Base-by-base conservation (phyloP, 2,113 vertebrate genomes). In the Silurus meridionalis region DNA sequence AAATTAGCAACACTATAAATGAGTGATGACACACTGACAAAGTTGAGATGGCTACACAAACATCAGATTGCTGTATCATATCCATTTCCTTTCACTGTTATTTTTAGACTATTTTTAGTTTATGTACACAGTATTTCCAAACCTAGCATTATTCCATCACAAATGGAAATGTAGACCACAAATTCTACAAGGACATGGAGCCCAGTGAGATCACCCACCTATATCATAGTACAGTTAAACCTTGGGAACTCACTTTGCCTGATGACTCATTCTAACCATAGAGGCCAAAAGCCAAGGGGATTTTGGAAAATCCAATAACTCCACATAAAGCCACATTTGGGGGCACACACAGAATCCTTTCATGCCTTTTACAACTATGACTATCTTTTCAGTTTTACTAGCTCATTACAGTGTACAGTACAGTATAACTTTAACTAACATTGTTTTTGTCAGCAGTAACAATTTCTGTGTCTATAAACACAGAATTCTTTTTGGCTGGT, bases 131-230 rank as follows among this genome's bases (percentile, higher is more conserved):
- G 19, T 77, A 52, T 37, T 87, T 78, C 80, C 71, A 83, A 75
- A 79, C 48, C 52, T 72, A 48, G 14, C 57, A 78, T 17, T 7
- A 87, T 84, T 77, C 60, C 85, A 81, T 85, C 17, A 53, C 50
- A 50, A 86, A 86, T 77, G 84, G 86, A 89, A 90, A 87, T 57
- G 21, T 71, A 28, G 46, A 64, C 78, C 25, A 48, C 81, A 67
- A 53, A 55, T 46, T 37, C 23, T 2, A 37, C 37, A 37, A 37
- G 37, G 37, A 37, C 37, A 37, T 37, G n/a, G 50, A 57, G 46
- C 75, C 85, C 81, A 80, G 50, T 69, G 60, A 25, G 23, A 69
- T 48, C 23, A 21, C 85, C 86, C 81, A 85, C 86, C 71, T 25
- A 5, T 55, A 83, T 88, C 82, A 83, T 67, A 80, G 69, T 17